These are phyloP conservation scores for Limanda limanda DNA, from an alignment of 2,113 vertebrate genomes.

Conservation along the genomic window DNA sequence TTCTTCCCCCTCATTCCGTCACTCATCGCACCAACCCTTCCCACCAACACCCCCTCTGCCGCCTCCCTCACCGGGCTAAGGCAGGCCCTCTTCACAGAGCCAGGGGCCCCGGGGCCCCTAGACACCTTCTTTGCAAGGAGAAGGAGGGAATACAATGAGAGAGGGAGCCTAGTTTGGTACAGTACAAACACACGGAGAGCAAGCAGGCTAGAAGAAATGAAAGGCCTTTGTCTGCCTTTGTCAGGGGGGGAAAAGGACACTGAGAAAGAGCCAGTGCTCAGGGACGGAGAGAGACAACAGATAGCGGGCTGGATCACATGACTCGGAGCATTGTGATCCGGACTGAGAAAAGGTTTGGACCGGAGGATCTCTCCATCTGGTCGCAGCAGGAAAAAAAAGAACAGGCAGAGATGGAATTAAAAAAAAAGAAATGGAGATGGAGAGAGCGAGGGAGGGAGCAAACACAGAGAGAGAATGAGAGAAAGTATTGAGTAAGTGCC, in stretches of 20 bases:
- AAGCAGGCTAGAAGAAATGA: constrained; percentile 74
- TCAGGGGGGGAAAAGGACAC: constrained; percentile 49
- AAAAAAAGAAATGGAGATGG: constrained; percentile 53
- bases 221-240: constrained; percentile 79
- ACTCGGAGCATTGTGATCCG: constrained; percentile 73
- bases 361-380: constrained; percentile 80
- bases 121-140: constrained; percentile 74
- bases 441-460: constrained; percentile 52
- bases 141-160: constrained; percentile 64
- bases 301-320: constrained; percentile 70
- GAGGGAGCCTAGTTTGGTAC: constrained; percentile 72
- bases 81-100: constrained; percentile 63
- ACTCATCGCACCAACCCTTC: constrained; percentile 35
- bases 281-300: constrained; percentile 53
- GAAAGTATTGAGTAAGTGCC: constrained; percentile 78
- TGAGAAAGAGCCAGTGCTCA: constrained; percentile 61
- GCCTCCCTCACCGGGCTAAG: constrained; percentile 43
- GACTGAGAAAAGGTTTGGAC: constrained; percentile 72
- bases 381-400: constrained; percentile 46
- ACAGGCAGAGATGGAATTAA: constrained; percentile 42
- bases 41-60: constrained; percentile 38
- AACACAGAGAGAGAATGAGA: constrained; percentile 67
- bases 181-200: constrained; percentile 76
- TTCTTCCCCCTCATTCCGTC: constrained; percentile 55
- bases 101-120: constrained; percentile 74